Base-by-base conservation (phyloP, 2,113 vertebrate genomes). In the Plecotus auritus region DNA sequence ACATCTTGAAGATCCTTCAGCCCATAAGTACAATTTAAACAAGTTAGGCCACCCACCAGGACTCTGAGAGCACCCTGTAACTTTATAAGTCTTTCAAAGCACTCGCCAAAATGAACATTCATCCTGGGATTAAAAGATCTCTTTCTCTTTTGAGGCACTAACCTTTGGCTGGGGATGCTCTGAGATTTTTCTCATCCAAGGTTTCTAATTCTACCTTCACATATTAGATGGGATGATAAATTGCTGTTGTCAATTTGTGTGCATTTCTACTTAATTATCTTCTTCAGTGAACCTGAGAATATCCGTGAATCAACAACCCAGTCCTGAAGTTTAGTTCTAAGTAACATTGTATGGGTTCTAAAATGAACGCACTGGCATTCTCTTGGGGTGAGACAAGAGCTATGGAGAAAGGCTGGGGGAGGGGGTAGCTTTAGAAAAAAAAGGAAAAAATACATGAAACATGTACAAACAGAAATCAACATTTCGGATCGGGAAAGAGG, bases 191-290 rank as follows among this genome's bases (percentile, higher is more conserved):
- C 59, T 74, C 51, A 81, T 56, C 67, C 73, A n/a, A 28, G n/a
- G 74, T 90, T 94, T 93, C 93, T 93, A 72, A 88, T 64, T 76
- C 83, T 56, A 22, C 56, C 64, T 80, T 56, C 40, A 45, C 76
- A 7, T 61, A 87, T 64, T n/a, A 88, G 35, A 93, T 76, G 88
- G 49, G 74, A 56, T 70, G 76, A 47, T 61, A 72, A 20, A 22
- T 87, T 80, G 87, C 45, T 85, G n/a, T 70, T 84, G 45, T 9
- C n/a, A n/a, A n/a, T 14, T 49, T 56, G 22, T 35, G 22, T 80
- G 23, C 37, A 7, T 77, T 77, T 93, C 85, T 77, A 83, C 91
- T 91, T 95, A 59, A 95, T 91, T 95, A 91, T 95, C 89, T 93
- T 95, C 86, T 89, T 69, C 37, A 20, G 78, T 87, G 84, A 95